phyloP scores from a whole-genome alignment of 2,113 vertebrate genomes.

The Saguinus imperator region DNA sequence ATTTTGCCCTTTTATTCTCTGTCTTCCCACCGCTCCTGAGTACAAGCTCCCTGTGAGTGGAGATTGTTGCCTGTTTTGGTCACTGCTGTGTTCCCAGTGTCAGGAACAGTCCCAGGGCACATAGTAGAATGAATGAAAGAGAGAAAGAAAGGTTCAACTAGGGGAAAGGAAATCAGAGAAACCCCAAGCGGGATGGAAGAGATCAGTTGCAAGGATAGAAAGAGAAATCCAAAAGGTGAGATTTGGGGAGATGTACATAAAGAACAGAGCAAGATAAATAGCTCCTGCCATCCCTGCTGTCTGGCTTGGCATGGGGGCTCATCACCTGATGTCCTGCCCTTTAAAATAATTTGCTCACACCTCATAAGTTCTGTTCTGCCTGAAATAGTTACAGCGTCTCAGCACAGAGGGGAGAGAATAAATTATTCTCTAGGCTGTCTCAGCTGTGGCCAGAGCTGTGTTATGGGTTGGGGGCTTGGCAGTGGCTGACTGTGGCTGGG shows the following conservation, averaged over 20 bases:
- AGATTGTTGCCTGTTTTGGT: background rate
- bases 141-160: background rate
- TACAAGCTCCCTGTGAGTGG: background rate
- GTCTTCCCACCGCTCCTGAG: background rate
- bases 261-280: background rate
- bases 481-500: background rate
- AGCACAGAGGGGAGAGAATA: background rate
- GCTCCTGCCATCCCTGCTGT: background rate
- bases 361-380: background rate
- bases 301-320: background rate
- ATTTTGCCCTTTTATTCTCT: background rate
- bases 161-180: background rate
- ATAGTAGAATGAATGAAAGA: background rate
- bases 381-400: background rate
- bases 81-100: background rate
- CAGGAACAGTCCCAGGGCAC: background rate
- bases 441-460: background rate
- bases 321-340: background rate
- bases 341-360: background rate
- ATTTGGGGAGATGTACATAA: too few species aligned
- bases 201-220: background rate
- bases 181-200: background rate
- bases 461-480: background rate
- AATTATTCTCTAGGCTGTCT: background rate
- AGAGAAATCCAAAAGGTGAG: background rate